phyloP scores from a whole-genome alignment of 1,140 invertebrate genomes.

The Zeugodacus cucurbitae region DNA sequence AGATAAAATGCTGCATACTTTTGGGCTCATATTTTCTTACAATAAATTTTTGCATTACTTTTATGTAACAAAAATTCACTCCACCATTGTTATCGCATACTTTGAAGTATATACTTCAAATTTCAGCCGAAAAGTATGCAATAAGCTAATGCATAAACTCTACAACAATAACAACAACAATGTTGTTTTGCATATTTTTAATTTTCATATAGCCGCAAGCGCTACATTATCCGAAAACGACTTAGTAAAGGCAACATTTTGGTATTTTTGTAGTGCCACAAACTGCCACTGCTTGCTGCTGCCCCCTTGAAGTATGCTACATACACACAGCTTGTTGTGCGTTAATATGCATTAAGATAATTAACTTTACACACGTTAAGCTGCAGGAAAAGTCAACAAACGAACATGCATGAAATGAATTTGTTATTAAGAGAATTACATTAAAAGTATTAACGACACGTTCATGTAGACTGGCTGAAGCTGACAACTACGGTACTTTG shows the following conservation, averaged over 20 bases:
- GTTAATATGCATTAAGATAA: not conserved
- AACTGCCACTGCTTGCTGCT: not conserved
- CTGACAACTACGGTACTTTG: not conserved
- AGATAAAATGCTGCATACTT: no score
- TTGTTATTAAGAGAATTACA: not conserved
- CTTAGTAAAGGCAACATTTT: not conserved
- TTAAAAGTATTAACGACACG: constrained; percentile 11
- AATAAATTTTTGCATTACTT: no score
- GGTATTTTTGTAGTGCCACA: not conserved
- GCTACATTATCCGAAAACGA: not conserved
- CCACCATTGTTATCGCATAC: no score
- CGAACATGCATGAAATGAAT: not conserved
- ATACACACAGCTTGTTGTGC: not conserved
- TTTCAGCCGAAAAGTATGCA: not conserved
- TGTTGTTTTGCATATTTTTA: not conserved
- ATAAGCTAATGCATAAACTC: not conserved
- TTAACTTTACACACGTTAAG: not conserved
- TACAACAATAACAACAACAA: not conserved
- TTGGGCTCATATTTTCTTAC: no score
- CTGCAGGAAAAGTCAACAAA: not conserved
- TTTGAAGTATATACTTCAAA: no score
- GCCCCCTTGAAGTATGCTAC: not conserved
- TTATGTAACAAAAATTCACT: no score
- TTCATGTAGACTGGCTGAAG: not conserved
- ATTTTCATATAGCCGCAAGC: not conserved